These are phyloP conservation scores for Drosophila micromelanica DNA, from an alignment of 1,140 invertebrate genomes.

Conservation along the genomic window DNA sequence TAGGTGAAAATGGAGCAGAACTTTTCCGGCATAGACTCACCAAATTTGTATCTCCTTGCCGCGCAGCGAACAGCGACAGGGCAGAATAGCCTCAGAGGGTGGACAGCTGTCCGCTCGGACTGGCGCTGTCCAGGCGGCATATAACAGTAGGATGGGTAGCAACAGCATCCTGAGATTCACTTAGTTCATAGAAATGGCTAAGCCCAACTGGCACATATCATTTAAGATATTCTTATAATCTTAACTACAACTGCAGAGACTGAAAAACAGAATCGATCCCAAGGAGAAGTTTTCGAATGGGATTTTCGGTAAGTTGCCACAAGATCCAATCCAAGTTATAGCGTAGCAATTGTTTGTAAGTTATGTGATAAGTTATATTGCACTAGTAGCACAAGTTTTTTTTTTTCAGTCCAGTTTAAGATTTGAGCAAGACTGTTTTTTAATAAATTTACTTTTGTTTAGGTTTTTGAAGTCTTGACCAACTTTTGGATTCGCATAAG, in stretches of 20 bases:
- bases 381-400: no score
- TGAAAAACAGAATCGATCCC: neutral
- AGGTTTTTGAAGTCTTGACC: no score
- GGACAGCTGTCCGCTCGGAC: constrained; percentile 83
- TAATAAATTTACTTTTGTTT: no score
- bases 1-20: neutral
- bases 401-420: no score
- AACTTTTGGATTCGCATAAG: no score
- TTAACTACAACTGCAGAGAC: neutral
- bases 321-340: no score
- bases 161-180: constrained; percentile 17
- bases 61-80: constrained; percentile 85
- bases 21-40: constrained; percentile 52
- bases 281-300: no score
- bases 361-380: no score
- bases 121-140: constrained; percentile 27
- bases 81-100: constrained; percentile 85
- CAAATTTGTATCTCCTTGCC: constrained; percentile 85
- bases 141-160: constrained; percentile 46
- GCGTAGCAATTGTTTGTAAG: no score
- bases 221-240: neutral
- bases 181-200: constrained; percentile 18
- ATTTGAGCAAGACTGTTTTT: no score
- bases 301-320: no score
- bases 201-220: constrained; percentile 46